Percentiles rank a stretch among this genome's conserved stretches.
These are phyloP conservation scores for Chrysolophus pictus DNA, from an alignment of 2,797 vertebrate species.

Conservation along the genomic window DNA sequence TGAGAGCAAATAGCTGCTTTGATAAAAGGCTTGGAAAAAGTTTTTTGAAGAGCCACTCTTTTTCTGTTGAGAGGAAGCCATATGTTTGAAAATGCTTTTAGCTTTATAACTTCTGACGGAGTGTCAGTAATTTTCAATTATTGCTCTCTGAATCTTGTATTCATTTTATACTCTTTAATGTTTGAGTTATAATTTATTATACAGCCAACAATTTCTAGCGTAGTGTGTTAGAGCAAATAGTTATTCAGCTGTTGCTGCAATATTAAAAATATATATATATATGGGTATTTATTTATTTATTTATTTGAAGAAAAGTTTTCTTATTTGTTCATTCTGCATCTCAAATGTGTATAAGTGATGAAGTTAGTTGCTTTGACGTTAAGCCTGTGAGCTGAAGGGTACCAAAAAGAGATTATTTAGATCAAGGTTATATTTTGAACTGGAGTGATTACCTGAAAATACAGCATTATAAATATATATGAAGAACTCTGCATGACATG, in stretches of 20 bases:
- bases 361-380: not conserved
- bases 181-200: not conserved
- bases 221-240: accelerated
- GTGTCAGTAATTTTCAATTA: not conserved
- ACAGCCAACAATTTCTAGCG: not conserved
- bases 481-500: not conserved
- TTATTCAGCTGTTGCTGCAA: not conserved
- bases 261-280: not conserved
- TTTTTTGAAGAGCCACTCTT: not conserved
- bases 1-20: not conserved
- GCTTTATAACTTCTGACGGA: not conserved
- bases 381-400: not conserved
- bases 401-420: not conserved
- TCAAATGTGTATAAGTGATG: not conserved
- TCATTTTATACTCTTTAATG: not conserved
- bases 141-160: not conserved
- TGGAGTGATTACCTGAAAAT: not conserved
- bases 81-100: not conserved
- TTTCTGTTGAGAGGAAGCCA: not conserved
- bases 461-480: not conserved
- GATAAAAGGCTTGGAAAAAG: not conserved
- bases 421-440: not conserved
- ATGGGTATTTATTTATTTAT: not conserved
- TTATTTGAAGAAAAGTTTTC: not conserved
- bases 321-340: not conserved